Conservation (phyloP, 2,797 vertebrate genomes). For the Sebastolobus alascanus region DNA sequence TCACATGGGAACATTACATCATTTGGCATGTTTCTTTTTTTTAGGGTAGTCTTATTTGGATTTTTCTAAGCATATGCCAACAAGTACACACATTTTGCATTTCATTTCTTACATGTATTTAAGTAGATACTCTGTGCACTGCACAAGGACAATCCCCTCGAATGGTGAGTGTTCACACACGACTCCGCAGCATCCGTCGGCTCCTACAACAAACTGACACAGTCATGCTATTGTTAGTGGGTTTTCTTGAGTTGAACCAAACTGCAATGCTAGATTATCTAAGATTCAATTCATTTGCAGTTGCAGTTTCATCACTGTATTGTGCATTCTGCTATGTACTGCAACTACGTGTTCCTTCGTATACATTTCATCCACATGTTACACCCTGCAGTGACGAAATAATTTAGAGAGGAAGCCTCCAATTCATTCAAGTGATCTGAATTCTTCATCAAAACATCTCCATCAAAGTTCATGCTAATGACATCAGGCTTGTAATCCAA, state of each 20-base stretch:
- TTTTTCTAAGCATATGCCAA: not conserved
- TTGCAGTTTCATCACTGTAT: not conserved
- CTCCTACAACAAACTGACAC: slow-evolving; percentile 93
- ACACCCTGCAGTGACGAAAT: slow-evolving; percentile 1
- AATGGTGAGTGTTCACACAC: slow-evolving; percentile 97
- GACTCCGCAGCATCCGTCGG: slow-evolving; percentile 93
- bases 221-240: slow-evolving; percentile 41
- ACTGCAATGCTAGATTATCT: not conserved
- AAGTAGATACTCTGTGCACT: slow-evolving; percentile 94
- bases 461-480: slow-evolving; percentile 40
- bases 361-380: slow-evolving; percentile 8
- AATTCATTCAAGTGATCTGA: slow-evolving; percentile 1
- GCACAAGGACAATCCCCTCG: slow-evolving; percentile 95
- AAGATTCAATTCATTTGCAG: not conserved
- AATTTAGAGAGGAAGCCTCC: not conserved
- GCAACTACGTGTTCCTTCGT: not conserved
- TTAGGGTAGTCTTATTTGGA: not conserved
- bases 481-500: slow-evolving; percentile 20
- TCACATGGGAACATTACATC: slow-evolving; percentile 1
- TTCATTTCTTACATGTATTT: slow-evolving; percentile 91
- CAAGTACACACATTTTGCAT: not conserved
- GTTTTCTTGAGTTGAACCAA: not conserved
- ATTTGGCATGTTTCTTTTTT: not conserved
- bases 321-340: not conserved
- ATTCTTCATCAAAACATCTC: slow-evolving; percentile 49